Percentiles rank a stretch among this genome's conserved stretches.
Evolutionary conservation across 2,797 vertebrate genomes (phyloP).

Genomic region (Oophaga sylvatica): DNA sequence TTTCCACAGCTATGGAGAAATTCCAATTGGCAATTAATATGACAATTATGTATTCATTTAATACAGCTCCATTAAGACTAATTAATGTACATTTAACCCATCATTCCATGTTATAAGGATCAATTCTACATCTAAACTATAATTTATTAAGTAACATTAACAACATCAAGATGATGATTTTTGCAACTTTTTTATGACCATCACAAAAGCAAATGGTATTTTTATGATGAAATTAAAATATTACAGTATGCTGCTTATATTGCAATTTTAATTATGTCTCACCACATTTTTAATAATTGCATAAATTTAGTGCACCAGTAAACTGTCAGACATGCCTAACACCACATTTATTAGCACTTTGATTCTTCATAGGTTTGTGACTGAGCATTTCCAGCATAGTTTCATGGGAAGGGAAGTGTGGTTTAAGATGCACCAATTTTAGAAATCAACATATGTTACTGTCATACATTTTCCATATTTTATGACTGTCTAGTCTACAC

Average conservation of each 20-base stretch:
- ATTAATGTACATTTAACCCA: slow-evolving; percentile 29
- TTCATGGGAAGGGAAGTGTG: no score
- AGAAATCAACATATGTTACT: no score
- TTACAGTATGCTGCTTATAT: slow-evolving; percentile 26
- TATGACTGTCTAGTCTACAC: no score
- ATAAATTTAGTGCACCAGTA: neutral
- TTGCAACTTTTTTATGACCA: slow-evolving; percentile 30
- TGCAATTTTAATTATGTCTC: slow-evolving; percentile 30
- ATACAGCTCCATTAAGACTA: slow-evolving; percentile 37
- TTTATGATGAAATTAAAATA: slow-evolving; percentile 37
- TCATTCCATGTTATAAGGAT: slow-evolving; percentile 35
- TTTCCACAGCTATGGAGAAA: slow-evolving; percentile 2
- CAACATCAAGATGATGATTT: slow-evolving; percentile 39
- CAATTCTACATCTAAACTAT: neutral
- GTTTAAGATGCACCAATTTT: no score
- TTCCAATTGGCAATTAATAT: slow-evolving; percentile 34
- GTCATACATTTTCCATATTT: no score
- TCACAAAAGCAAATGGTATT: slow-evolving; percentile 33
- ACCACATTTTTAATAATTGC: slow-evolving; percentile 11
- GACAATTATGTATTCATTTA: slow-evolving; percentile 43
- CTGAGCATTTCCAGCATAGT: no score
- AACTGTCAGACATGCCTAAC: no score
- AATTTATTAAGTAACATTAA: slow-evolving; percentile 40
- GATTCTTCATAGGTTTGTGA: no score
- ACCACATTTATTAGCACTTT: no score